Evolutionary conservation across 2,113 vertebrate genomes (phyloP).

Genomic region (Sclerurus mexicanus): DNA sequence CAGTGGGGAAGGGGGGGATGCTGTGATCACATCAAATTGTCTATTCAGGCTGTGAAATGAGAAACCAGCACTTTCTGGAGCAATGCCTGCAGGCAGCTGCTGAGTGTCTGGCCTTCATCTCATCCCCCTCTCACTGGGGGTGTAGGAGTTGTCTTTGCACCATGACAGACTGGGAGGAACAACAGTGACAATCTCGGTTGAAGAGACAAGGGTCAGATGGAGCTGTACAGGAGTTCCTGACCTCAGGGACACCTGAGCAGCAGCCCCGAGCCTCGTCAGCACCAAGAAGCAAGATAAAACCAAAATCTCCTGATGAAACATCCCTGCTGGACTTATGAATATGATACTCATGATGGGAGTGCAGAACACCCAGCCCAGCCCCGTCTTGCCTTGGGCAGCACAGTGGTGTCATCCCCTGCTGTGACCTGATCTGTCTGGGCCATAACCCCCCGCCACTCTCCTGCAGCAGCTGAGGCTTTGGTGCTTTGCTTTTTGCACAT

Average conservation of each 20-base stretch:
- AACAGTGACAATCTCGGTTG: not conserved
- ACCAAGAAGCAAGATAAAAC: too few species aligned
- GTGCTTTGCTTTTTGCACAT: not conserved
- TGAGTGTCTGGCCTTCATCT: not conserved
- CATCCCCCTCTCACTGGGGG: not conserved
- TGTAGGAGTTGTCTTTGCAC: not conserved
- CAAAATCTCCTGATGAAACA: too few species aligned
- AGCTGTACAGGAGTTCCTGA: not conserved
- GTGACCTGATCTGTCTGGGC: not conserved
- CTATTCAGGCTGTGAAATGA: not conserved
- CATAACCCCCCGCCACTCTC: not conserved
- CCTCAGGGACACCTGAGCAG: not conserved
- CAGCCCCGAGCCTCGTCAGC: accelerated
- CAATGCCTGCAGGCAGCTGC: not conserved
- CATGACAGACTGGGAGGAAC: not conserved
- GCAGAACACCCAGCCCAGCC: too few species aligned
- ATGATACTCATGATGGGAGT: too few species aligned
- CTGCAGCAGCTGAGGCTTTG: not conserved
- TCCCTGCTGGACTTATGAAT: too few species aligned
- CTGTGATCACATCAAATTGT: not conserved
- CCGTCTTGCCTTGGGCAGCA: not conserved
- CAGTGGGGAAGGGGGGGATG: not conserved
- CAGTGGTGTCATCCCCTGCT: not conserved
- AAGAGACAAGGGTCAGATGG: accelerated
- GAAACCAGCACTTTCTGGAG: not conserved